phyloP scores from a whole-genome alignment of 2,113 vertebrate species.

The Platichthys stellatus region DNA sequence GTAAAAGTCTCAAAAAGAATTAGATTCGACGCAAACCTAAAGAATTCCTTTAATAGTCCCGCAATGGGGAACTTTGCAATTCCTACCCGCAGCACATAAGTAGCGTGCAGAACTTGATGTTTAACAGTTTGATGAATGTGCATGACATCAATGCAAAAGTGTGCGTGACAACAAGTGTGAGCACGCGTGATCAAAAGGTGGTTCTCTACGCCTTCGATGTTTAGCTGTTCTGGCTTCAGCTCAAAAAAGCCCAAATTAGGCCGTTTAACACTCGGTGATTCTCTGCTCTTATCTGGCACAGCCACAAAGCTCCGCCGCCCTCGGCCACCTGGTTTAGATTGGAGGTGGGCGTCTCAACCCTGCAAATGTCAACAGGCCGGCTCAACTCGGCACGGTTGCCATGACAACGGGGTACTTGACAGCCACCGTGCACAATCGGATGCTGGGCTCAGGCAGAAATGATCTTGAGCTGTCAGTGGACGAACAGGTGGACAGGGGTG shows the following conservation, averaged over 20 bases:
- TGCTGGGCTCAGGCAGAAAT: constrained; percentile 40
- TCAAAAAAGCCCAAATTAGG: constrained; percentile 16
- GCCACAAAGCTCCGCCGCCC: constrained; percentile 57
- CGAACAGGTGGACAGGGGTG: constrained; percentile 35
- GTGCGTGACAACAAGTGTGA: not conserved
- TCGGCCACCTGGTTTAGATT: constrained; percentile 53
- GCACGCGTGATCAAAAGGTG: not conserved
- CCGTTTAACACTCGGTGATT: constrained; percentile 40
- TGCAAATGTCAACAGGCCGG: constrained; percentile 69
- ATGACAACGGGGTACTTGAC: constrained; percentile 66
- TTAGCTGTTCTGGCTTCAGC: not conserved
- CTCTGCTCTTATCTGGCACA: constrained; percentile 53
- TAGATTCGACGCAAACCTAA: not conserved
- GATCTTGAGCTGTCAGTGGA: constrained; percentile 51
- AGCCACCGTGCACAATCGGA: constrained; percentile 51
- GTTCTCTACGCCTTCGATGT: not conserved
- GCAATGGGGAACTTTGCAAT: no score
- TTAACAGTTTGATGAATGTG: not conserved
- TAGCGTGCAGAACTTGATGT: not conserved
- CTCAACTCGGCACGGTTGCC: constrained; percentile 53
- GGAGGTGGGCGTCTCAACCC: constrained; percentile 59
- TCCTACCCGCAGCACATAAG: no score
- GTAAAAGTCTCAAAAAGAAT: not conserved
- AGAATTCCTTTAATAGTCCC: not conserved
- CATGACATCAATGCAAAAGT: not conserved